Conservation (phyloP, 2,113 vertebrate genomes). For the Ophthalmolycus amberensis region DNA sequence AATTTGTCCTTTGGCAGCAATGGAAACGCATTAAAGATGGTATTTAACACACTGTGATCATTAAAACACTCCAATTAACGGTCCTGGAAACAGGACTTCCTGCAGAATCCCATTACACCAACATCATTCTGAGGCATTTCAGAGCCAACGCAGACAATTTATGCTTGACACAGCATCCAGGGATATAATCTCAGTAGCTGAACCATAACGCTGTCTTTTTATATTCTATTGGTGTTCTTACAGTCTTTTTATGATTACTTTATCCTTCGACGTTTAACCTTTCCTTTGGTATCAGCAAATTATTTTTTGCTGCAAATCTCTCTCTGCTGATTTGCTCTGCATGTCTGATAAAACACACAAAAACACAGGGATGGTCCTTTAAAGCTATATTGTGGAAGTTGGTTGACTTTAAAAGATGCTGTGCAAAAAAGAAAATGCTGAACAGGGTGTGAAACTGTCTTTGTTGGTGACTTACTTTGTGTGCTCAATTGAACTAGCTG, state of each 20-base stretch:
- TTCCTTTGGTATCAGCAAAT: not conserved
- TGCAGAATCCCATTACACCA: not conserved
- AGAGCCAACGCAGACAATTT: not conserved
- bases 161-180: not conserved
- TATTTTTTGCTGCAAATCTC: too few relatives aligned
- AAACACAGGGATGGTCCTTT: not conserved
- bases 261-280: not conserved
- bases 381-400: not conserved
- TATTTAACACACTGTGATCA: constrained; percentile 12
- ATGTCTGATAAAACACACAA: not conserved
- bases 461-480: constrained; percentile 27
- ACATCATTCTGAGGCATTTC: too few relatives aligned
- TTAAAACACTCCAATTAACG: constrained; percentile 20
- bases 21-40: constrained; percentile 2
- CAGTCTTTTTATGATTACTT: too few relatives aligned
- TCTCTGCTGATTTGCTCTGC: not conserved
- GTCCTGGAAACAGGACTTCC: not conserved
- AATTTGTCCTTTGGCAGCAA: constrained; percentile 36
- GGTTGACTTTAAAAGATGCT: not conserved
- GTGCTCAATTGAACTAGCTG: constrained; percentile 6
- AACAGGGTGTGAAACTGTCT: constrained; percentile 28
- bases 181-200: too few relatives aligned
- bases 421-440: constrained; percentile 38
- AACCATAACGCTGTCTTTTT: too few relatives aligned
- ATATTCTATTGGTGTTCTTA: not conserved